These are phyloP conservation scores for Parasteatoda lunata DNA, from an alignment of 2,888 invertebrate genomes.

Conservation along the genomic window DNA sequence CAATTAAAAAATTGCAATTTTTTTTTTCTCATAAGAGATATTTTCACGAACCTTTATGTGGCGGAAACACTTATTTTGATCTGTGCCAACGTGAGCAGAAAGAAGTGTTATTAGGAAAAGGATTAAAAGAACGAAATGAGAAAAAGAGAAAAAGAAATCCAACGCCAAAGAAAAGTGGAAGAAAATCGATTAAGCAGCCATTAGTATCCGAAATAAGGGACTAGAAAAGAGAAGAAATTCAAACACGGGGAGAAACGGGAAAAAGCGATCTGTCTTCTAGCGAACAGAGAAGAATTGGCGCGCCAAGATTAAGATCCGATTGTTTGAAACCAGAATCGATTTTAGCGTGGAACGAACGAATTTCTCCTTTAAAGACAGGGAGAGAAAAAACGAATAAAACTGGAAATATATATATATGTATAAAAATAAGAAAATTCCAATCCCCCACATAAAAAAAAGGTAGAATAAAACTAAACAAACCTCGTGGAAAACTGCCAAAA, in stretches of 20 bases:
- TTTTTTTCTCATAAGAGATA: too few species aligned
- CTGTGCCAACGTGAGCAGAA: not conserved
- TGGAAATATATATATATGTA: constrained; percentile 18
- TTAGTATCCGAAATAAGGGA: constrained; percentile 55
- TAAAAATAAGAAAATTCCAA: constrained; percentile 57
- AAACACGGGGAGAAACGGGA: constrained; percentile 52
- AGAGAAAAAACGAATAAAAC: constrained; percentile 25
- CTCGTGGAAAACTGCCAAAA: constrained; percentile 64
- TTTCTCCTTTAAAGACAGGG: constrained; percentile 25
- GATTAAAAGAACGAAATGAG: not conserved
- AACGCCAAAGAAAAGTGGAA: constrained; percentile 20
- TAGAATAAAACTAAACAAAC: constrained; percentile 67
- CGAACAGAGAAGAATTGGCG: constrained; percentile 67
- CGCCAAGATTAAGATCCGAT: constrained; percentile 67
- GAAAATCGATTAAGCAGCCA: constrained; percentile 62
- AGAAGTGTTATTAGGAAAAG: not conserved
- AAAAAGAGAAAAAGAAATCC: not conserved
- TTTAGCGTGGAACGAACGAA: constrained; percentile 36
- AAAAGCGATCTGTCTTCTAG: constrained; percentile 50
- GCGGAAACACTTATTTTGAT: too few species aligned
- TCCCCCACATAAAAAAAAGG: constrained; percentile 61
- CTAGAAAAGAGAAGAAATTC: constrained; percentile 55
- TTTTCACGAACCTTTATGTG: too few species aligned
- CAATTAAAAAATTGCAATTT: too few species aligned
- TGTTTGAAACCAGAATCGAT: constrained; percentile 68